Percentiles rank a stretch among this genome's conserved stretches.
phyloP scores from a whole-genome alignment of 2,113 vertebrate species.

The Nerophis lumbriciformis region DNA sequence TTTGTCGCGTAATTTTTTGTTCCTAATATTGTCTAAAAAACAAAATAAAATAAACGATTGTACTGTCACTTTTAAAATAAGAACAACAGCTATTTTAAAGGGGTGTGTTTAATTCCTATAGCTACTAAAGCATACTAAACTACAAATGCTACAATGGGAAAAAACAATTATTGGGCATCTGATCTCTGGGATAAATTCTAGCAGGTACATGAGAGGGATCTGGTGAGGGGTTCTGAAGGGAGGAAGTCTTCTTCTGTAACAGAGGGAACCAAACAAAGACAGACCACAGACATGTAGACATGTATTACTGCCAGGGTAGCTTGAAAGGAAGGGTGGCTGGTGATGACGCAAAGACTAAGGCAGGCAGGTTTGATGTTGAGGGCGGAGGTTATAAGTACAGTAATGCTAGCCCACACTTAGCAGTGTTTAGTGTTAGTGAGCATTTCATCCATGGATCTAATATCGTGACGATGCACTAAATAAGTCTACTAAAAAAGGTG shows the following conservation, averaged over 20 bases:
- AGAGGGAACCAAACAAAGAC: constrained; percentile 75
- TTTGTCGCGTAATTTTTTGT: too few species aligned
- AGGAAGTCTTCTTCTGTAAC: constrained; percentile 81
- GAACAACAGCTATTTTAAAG: not conserved
- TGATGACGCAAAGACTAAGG: constrained; percentile 5
- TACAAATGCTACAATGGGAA: constrained; percentile 37
- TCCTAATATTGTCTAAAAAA: too few species aligned
- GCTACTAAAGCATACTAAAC: constrained; percentile 25
- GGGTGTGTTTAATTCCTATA: not conserved
- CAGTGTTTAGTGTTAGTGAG: constrained; percentile 18
- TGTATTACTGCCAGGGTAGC: constrained; percentile 28
- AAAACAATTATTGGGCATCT: constrained; percentile 20
- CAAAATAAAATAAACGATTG: too few species aligned
- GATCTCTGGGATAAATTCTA: constrained; percentile 50
- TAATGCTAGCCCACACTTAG: constrained; percentile 2
- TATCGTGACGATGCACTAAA: not conserved
- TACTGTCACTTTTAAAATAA: too few species aligned
- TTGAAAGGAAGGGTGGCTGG: constrained; percentile 7
- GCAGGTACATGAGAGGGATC: constrained; percentile 72
- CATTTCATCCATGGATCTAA: not conserved
- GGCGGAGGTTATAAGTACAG: constrained; percentile 4
- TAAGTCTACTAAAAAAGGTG: constrained; percentile 10
- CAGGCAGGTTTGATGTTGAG: constrained; percentile 14
- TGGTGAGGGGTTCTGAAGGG: constrained; percentile 70
- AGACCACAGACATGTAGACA: constrained; percentile 65